Conservation (phyloP, 2,113 vertebrate genomes). For the Ctenodactylus gundi region DNA sequence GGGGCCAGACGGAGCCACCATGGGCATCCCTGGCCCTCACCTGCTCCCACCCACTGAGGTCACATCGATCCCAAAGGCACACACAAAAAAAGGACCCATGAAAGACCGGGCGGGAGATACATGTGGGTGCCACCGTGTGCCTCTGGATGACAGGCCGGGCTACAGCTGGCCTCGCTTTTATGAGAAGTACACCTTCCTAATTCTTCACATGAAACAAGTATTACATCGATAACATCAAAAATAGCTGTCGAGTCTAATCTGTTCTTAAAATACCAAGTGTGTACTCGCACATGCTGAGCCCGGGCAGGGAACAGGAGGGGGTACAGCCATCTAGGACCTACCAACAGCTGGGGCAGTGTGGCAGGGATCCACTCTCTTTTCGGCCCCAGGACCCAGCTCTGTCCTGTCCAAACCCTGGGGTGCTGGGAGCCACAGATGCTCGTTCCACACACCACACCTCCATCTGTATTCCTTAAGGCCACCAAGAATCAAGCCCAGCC, state of each 20-base stretch:
- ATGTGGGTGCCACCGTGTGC: too few species aligned
- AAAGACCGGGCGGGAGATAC: neutral
- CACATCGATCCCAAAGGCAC: neutral
- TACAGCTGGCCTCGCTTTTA: fast-evolving
- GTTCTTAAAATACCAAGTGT: neutral
- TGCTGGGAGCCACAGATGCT: fast-evolving
- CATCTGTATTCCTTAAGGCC: neutral
- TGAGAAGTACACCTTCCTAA: neutral
- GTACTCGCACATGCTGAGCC: fast-evolving
- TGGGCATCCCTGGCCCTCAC: too few species aligned
- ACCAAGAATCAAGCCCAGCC: neutral
- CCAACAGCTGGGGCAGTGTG: too few species aligned
- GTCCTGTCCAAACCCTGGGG: neutral
- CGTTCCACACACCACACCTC: neutral
- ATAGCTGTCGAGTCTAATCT: too few species aligned
- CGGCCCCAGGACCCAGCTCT: fast-evolving
- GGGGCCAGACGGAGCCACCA: too few species aligned
- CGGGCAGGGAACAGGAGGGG: fast-evolving
- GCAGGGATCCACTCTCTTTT: neutral
- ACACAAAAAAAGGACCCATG: neutral
- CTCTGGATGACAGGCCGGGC: fast-evolving
- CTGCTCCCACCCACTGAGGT: too few species aligned
- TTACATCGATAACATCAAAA: neutral
- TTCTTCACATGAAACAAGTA: neutral
- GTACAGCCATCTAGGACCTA: fast-evolving